A percentile compares a stretch with the other conserved stretches of the same genome.
Evolutionary conservation across 92 coral and sea anemone genomes (phyloP).

Genomic region (Ricordea florida): DNA sequence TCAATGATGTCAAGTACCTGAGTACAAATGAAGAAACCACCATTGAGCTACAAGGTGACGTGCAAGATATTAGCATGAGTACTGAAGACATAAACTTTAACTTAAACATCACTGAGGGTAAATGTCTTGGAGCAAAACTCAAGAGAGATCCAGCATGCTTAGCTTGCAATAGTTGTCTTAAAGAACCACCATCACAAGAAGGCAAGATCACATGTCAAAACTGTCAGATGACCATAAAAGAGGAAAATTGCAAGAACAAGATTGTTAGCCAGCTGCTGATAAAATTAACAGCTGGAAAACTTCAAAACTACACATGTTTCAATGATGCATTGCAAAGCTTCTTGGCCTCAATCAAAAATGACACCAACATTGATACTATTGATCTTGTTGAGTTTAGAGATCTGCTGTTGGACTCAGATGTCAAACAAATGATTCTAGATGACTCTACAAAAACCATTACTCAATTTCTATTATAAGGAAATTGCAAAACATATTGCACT

Average conservation of each 20-base stretch:
- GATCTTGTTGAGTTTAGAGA: slow-evolving; percentile 31
- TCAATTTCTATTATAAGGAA: slow-evolving; percentile 31
- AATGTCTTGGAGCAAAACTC: slow-evolving; percentile 66
- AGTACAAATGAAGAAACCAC: slow-evolving; percentile 66
- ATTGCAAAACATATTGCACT: no score
- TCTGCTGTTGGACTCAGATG: slow-evolving; percentile 18
- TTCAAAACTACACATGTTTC: slow-evolving; percentile 60
- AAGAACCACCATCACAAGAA: slow-evolving; percentile 47
- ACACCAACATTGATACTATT: slow-evolving; percentile 33
- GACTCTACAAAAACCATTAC: slow-evolving; percentile 17
- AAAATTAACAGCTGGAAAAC: slow-evolving; percentile 43
- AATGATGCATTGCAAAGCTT: slow-evolving; percentile 69
- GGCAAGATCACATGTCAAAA: slow-evolving; percentile 41
- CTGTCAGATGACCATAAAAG: slow-evolving; percentile 60
- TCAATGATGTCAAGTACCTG: slow-evolving; percentile 52
- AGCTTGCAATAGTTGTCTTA: slow-evolving; percentile 55
- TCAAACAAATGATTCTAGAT: slow-evolving; percentile 44
- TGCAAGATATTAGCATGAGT: slow-evolving; percentile 54
- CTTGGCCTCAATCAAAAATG: slow-evolving; percentile 34
- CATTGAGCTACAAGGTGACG: slow-evolving; percentile 52
- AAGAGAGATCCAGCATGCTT: slow-evolving; percentile 61
- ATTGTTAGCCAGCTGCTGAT: slow-evolving; percentile 60
- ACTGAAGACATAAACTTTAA: slow-evolving; percentile 63
- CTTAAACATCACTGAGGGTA: slow-evolving; percentile 56
- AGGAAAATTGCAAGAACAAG: slow-evolving; percentile 52